Evolutionary conservation across 2,888 invertebrate species (phyloP).

Genomic region (Idaea biselata): DNA sequence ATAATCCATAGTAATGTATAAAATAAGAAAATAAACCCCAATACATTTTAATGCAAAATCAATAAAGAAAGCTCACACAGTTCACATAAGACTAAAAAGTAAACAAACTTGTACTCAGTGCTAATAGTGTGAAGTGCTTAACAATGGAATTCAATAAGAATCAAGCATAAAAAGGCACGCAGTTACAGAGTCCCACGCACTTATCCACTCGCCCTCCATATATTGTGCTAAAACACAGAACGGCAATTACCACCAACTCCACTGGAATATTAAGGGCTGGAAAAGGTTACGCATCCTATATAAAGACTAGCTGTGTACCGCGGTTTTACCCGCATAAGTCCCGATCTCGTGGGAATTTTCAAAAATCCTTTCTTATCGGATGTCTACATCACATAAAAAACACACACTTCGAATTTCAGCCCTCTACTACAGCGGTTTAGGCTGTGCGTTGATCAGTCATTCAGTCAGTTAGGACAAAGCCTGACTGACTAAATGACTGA

Average conservation of each 20-base stretch:
- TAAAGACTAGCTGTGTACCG: no score
- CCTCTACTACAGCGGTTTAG: no score
- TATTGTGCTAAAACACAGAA: constrained; percentile 22
- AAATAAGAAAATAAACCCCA: background rate
- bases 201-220: constrained; percentile 32
- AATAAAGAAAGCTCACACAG: background rate
- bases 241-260: constrained; percentile 17
- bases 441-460: no score
- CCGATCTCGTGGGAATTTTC: no score
- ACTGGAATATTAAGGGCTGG: background rate
- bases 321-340: no score
- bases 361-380: no score
- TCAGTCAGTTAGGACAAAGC: no score
- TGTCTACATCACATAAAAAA: no score
- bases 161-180: constrained; percentile 19
- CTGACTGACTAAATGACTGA: no score
- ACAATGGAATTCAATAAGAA: constrained; percentile 34
- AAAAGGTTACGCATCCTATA: no score
- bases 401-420: no score
- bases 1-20: no score
- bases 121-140: constrained; percentile 14
- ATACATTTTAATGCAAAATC: background rate
- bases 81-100: background rate
- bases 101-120: background rate
- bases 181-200: constrained; percentile 48